phyloP scores from a whole-genome alignment of 2,888 invertebrate genomes.

The Drosophila mayaguana region DNA sequence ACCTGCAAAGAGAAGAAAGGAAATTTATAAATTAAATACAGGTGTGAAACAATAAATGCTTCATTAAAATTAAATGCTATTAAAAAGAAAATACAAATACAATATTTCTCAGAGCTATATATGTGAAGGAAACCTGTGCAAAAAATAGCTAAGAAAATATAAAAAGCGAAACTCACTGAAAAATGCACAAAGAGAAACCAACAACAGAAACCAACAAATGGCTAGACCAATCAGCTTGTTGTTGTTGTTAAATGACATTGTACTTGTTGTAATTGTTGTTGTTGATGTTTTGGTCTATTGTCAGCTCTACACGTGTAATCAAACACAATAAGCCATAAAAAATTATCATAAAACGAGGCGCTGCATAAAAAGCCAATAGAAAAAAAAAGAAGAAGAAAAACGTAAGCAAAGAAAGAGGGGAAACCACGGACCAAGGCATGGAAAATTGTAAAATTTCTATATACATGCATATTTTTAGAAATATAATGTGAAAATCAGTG shows the following conservation, averaged over 20 bases:
- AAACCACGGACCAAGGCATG: not conserved
- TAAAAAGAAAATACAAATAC: constrained; percentile 1
- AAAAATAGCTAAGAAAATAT: constrained; percentile 11
- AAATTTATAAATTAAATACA: constrained; percentile 1
- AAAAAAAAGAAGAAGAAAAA: not conserved
- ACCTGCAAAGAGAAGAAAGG: constrained; percentile 56
- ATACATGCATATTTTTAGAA: constrained; percentile 7
- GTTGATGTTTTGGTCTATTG: constrained; percentile 36
- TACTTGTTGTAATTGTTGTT: constrained; percentile 24
- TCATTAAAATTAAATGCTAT: constrained; percentile 1
- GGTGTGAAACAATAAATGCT: not conserved
- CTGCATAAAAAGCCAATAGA: constrained; percentile 52
- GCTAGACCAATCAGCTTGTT: constrained; percentile 37
- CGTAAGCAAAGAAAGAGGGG: not conserved
- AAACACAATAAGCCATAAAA: constrained; percentile 78
- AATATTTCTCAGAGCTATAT: constrained; percentile 13
- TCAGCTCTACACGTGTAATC: constrained; percentile 73
- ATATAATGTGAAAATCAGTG: constrained; percentile 51
- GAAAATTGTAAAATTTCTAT: constrained; percentile 35
- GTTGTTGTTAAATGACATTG: constrained; percentile 27
- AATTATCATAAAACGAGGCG: constrained; percentile 62
- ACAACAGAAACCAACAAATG: constrained; percentile 61
- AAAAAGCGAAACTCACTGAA: constrained; percentile 16
- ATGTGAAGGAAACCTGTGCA: constrained; percentile 40
- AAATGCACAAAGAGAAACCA: constrained; percentile 52